phyloP scores from a whole-genome alignment of 2,797 vertebrate genomes.

The Lacerta bilineata region DNA sequence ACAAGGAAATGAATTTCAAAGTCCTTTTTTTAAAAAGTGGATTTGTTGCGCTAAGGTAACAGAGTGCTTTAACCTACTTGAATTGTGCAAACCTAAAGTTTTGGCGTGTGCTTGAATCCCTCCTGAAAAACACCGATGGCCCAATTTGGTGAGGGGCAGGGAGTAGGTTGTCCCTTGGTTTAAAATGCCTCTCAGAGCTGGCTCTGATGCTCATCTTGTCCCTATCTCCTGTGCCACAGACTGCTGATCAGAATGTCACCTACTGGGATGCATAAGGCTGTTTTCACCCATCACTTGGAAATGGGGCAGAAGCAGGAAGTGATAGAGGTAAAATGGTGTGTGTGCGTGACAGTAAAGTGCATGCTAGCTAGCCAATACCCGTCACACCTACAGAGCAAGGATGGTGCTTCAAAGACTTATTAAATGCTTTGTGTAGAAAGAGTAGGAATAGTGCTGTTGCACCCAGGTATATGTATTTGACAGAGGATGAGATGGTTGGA shows the following conservation, averaged over 20 bases:
- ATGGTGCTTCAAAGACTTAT: background rate
- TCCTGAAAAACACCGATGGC: too few relatives aligned
- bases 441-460: background rate
- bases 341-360: background rate
- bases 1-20: too few relatives aligned
- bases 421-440: background rate
- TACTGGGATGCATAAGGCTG: constrained; percentile 60
- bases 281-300: constrained; percentile 58
- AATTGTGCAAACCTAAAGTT: too few relatives aligned
- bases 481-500: too few relatives aligned
- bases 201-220: background rate
- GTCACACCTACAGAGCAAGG: background rate
- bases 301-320: constrained; percentile 55
- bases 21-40: too few relatives aligned
- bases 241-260: constrained; percentile 62
- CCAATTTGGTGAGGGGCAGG: too few relatives aligned
- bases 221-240: constrained; percentile 43
- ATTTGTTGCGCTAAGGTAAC: too few relatives aligned
- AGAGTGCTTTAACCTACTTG: too few relatives aligned
- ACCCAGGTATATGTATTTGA: too few relatives aligned
- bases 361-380: background rate
- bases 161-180: background rate
- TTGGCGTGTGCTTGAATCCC: too few relatives aligned
- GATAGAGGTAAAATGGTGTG: constrained; percentile 65
- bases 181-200: background rate